Conservation (phyloP, 1,140 invertebrate genomes). For the Calycopis cecrops region DNA sequence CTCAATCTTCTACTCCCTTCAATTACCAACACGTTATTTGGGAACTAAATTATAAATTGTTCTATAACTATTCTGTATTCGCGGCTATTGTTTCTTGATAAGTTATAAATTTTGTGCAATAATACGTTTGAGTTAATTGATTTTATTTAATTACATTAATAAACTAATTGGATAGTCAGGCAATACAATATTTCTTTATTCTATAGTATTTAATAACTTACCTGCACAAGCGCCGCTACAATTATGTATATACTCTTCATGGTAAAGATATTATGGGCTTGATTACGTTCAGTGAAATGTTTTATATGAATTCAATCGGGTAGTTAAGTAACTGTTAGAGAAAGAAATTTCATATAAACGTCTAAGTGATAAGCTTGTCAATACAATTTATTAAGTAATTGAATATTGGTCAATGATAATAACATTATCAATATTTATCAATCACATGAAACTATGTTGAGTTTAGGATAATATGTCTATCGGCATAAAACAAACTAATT, state of each 20-base stretch:
- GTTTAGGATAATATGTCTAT: too few species aligned
- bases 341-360: constrained; percentile 29
- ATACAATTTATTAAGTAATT: constrained; percentile 1
- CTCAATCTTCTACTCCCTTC: too few species aligned
- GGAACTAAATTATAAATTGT: too few species aligned
- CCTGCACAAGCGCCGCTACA: constrained; percentile 49
- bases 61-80: too few species aligned
- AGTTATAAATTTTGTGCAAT: too few species aligned
- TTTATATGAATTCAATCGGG: constrained; percentile 51
- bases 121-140: too few species aligned
- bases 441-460: not conserved
- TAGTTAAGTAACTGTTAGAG: constrained; percentile 23
- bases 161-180: too few species aligned
- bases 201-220: constrained; percentile 26
- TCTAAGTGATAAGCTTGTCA: not conserved
- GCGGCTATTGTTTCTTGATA: too few species aligned
- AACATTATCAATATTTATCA: not conserved
- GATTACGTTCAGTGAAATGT: constrained; percentile 12
- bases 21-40: too few species aligned
- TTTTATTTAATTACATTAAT: too few species aligned
- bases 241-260: constrained; percentile 48
- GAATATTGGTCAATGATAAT: not conserved
- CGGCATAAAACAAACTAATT: too few species aligned
- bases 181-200: not conserved
- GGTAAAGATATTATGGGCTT: constrained; percentile 28